Percentiles rank a stretch among this genome's conserved stretches.
These are phyloP conservation scores for Ageneiosus marmoratus DNA, from an alignment of 2,113 vertebrate species.

Conservation along the genomic window DNA sequence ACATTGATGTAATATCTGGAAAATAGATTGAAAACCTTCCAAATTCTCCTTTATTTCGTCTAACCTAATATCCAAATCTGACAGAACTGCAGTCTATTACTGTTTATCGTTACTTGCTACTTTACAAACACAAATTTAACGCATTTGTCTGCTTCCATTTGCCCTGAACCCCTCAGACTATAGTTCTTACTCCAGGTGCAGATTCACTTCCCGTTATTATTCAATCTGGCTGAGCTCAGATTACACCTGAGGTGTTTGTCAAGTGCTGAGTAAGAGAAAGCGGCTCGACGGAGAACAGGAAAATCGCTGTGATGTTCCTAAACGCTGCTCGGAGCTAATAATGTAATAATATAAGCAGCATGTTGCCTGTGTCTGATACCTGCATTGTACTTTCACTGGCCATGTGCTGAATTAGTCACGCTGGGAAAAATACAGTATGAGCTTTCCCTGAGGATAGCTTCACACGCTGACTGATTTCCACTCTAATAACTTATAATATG, in stretches of 20 bases:
- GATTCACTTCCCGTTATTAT: neutral
- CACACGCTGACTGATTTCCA: constrained; percentile 35
- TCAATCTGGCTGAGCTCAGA: neutral
- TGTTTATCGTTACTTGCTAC: neutral
- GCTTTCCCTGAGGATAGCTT: constrained; percentile 37
- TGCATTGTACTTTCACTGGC: constrained; percentile 44
- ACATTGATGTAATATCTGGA: no score
- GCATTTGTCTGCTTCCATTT: neutral
- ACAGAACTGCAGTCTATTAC: neutral
- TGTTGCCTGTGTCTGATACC: constrained; percentile 1
- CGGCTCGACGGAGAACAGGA: constrained; percentile 7
- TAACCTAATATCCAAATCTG: constrained; percentile 5
- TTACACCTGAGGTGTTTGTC: constrained; percentile 17
- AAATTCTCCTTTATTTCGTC: no score
- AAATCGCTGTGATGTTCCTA: constrained; percentile 27
- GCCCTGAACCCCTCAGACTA: neutral
- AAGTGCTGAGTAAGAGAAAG: constrained; percentile 33
- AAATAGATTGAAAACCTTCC: no score
- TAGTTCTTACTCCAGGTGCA: neutral
- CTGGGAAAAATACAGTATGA: constrained; percentile 35
- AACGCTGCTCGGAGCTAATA: constrained; percentile 23
- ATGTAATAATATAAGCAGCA: constrained; percentile 12
- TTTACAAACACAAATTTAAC: neutral
- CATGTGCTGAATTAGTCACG: constrained; percentile 43
- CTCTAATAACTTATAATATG: constrained; percentile 36